Evolutionary conservation across 2,888 invertebrate species (phyloP).

Genomic region (Sminthurides aquaticus): DNA sequence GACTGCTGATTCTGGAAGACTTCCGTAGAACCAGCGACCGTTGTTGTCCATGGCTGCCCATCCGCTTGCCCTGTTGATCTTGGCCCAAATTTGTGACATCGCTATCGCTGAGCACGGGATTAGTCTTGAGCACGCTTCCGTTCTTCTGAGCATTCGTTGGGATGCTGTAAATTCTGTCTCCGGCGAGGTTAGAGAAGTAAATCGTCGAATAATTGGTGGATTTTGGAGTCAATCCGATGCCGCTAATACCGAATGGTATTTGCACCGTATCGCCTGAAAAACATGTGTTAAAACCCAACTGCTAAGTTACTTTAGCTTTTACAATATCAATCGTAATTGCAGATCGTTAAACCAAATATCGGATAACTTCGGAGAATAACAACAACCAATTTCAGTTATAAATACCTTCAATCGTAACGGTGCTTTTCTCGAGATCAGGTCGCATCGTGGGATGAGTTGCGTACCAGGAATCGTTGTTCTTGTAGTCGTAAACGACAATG

Average conservation of each 20-base stretch:
- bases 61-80: constrained; percentile 60
- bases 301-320: neutral
- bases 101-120: constrained; percentile 47
- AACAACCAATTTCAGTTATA: neutral
- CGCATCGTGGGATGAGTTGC: constrained; percentile 22
- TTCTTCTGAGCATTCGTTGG: constrained; percentile 55
- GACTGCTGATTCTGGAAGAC: constrained; percentile 61
- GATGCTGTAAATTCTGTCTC: constrained; percentile 14
- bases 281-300: too few species aligned
- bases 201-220: constrained; percentile 1
- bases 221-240: constrained; percentile 5
- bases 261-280: neutral
- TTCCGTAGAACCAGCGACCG: constrained; percentile 63
- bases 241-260: constrained; percentile 20
- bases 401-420: constrained; percentile 22
- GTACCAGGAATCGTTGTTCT: constrained; percentile 20
- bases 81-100: constrained; percentile 56
- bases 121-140: constrained; percentile 16
- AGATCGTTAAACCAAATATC: too few species aligned
- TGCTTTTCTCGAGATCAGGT: constrained; percentile 12
- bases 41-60: constrained; percentile 68
- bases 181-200: constrained; percentile 44
- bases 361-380: too few species aligned
- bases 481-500: constrained; percentile 50
- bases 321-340: too few species aligned